Conservation (phyloP, 2,113 vertebrate species). For the Rhizomys pruinosus region DNA sequence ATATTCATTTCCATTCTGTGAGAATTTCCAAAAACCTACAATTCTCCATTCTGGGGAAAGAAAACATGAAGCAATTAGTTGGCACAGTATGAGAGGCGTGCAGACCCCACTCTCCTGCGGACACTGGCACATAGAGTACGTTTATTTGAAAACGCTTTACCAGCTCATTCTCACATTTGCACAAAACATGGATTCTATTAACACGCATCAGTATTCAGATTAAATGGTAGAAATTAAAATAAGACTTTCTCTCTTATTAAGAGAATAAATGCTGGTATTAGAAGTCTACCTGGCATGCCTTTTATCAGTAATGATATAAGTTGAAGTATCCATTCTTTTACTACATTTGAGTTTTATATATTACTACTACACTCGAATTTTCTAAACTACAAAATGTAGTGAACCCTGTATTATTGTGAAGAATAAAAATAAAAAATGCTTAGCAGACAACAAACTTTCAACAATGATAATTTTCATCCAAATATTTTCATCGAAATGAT, state of each 20-base stretch:
- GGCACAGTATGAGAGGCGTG: neutral
- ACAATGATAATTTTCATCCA: conserved; percentile 1
- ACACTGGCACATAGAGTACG: neutral
- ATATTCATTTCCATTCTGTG: neutral
- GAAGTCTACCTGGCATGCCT: neutral
- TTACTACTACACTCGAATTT: conserved; percentile 39
- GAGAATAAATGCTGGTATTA: neutral
- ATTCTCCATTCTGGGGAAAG: neutral
- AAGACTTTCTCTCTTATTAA: neutral
- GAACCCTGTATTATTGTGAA: neutral
- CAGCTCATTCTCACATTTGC: neutral
- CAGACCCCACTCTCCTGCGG: neutral
- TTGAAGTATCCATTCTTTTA: neutral
- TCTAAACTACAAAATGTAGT: neutral
- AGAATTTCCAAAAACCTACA: conserved; percentile 58
- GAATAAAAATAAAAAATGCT: conserved; percentile 9
- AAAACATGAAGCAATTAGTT: neutral
- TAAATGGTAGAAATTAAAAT: neutral
- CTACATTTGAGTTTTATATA: too few species aligned
- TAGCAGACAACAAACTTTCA: neutral
- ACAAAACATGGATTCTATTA: neutral
- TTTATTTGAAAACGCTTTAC: conserved; percentile 22
- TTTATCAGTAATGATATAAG: neutral
- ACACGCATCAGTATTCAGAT: neutral
- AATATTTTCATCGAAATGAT: neutral